These are phyloP conservation scores for Hippasteria phrygiana DNA, from an alignment of 53 echinoderm and acorn worm species.

Conservation along the genomic window DNA sequence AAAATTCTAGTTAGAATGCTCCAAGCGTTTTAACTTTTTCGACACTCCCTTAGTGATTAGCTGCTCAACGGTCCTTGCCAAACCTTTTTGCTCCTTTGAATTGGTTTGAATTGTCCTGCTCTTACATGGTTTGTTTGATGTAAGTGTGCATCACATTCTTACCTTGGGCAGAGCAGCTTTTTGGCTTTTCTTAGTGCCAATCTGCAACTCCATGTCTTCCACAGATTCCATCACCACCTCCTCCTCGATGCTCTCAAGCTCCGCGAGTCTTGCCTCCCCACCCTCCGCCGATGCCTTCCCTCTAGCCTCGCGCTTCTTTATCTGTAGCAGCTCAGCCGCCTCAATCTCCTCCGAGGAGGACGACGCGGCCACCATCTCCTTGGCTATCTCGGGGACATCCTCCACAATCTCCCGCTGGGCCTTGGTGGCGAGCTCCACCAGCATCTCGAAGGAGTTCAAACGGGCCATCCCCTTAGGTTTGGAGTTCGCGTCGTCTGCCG, in stretches of 20 bases:
- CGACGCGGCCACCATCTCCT: slow-evolving; percentile 31
- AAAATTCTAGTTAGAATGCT: no score
- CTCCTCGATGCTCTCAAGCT: slow-evolving; percentile 48
- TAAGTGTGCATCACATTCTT: background rate
- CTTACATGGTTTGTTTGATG: no score
- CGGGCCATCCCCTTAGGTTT: slow-evolving; percentile 12
- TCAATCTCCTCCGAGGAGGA: slow-evolving; percentile 70
- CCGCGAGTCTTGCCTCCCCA: slow-evolving; percentile 23
- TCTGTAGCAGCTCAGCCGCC: slow-evolving; percentile 68
- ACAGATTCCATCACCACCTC: slow-evolving; percentile 58
- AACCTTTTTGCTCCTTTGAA: no score
- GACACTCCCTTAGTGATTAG: no score
- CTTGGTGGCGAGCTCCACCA: slow-evolving; percentile 92
- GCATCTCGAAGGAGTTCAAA: slow-evolving; percentile 81
- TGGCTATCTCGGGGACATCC: slow-evolving; percentile 55
- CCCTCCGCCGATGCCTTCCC: slow-evolving; percentile 36
- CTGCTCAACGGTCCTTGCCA: no score
- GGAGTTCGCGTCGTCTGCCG: slow-evolving; percentile 9
- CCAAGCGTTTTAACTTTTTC: no score
- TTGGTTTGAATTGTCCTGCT: no score
- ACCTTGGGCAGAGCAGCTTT: slow-evolving; percentile 60
- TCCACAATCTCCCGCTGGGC: slow-evolving; percentile 77
- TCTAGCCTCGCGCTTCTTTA: slow-evolving; percentile 51
- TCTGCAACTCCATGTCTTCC: slow-evolving; percentile 51
- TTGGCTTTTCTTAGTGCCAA: slow-evolving; percentile 20